A percentile compares a stretch with the other conserved stretches of the same genome.
Conservation (phyloP, 1,140 invertebrate genomes). For the Atta texana region DNA sequence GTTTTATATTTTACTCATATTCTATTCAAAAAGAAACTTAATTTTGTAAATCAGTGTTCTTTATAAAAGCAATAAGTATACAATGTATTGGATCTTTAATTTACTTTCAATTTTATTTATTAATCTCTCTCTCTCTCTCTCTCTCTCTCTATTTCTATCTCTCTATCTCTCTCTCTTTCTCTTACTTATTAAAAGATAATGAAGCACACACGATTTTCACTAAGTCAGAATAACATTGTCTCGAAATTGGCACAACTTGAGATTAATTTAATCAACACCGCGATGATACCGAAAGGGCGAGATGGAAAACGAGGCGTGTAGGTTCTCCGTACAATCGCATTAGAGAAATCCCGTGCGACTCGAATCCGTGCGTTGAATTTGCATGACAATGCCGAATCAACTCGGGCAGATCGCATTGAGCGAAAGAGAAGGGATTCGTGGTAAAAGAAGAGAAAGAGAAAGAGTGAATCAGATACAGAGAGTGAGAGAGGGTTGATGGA, state of each 20-base stretch:
- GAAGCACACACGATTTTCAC: too few species aligned
- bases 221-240: neutral
- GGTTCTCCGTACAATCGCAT: slow-evolving; percentile 2
- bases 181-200: neutral
- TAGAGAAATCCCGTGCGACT: slow-evolving; percentile 57
- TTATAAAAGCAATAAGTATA: neutral
- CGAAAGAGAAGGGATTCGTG: neutral
- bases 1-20: neutral
- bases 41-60: neutral
- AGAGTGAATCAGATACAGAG: neutral
- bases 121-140: too few species aligned
- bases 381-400: slow-evolving; percentile 80
- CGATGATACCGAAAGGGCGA: neutral
- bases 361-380: slow-evolving; percentile 69
- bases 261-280: slow-evolving; percentile 44
- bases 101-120: slow-evolving; percentile 16
- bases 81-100: neutral
- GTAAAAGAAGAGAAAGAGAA: neutral
- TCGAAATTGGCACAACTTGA: slow-evolving; percentile 21
- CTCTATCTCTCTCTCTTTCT: too few species aligned
- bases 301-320: slow-evolving; percentile 19
- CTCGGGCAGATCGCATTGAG: slow-evolving; percentile 29
- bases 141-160: too few species aligned
- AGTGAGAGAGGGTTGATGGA: neutral
- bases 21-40: too few species aligned